Evolutionary conservation across 2,888 invertebrate species (phyloP).

Genomic region (Odontomyia ornata): DNA sequence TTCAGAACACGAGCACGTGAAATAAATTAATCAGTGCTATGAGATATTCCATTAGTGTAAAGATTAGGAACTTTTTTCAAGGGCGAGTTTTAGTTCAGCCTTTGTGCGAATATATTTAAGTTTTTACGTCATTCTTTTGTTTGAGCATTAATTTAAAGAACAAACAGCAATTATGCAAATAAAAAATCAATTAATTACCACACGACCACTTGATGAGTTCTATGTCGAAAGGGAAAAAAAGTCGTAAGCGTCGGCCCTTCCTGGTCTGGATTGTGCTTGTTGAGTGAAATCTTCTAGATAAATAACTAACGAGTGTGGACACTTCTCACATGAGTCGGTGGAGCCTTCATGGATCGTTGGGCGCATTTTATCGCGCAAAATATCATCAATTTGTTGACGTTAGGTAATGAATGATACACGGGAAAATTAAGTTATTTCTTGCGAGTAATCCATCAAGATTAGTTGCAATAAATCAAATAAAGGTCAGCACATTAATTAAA

Average conservation of each 20-base stretch:
- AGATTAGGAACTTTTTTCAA: background rate
- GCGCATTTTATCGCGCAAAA: background rate
- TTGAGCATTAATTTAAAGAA: background rate
- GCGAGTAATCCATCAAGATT: background rate
- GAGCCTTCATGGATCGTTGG: background rate
- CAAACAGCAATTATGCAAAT: background rate
- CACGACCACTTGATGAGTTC: background rate
- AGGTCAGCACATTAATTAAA: background rate
- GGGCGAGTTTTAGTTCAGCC: background rate
- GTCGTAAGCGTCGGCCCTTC: background rate
- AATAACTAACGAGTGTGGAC: background rate
- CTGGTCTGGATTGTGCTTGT: background rate
- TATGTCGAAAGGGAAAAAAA: too few species aligned
- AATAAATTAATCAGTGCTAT: background rate
- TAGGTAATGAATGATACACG: background rate
- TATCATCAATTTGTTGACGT: background rate
- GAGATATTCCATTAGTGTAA: background rate
- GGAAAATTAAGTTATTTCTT: background rate
- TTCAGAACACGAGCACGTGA: background rate
- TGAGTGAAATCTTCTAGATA: background rate
- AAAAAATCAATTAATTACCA: background rate
- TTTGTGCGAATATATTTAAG: conserved; percentile 6
- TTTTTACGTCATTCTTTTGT: background rate
- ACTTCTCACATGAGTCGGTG: background rate
- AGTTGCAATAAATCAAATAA: background rate